Base-by-base conservation (phyloP, 2,888 invertebrate species). In the Protonemura montana region DNA sequence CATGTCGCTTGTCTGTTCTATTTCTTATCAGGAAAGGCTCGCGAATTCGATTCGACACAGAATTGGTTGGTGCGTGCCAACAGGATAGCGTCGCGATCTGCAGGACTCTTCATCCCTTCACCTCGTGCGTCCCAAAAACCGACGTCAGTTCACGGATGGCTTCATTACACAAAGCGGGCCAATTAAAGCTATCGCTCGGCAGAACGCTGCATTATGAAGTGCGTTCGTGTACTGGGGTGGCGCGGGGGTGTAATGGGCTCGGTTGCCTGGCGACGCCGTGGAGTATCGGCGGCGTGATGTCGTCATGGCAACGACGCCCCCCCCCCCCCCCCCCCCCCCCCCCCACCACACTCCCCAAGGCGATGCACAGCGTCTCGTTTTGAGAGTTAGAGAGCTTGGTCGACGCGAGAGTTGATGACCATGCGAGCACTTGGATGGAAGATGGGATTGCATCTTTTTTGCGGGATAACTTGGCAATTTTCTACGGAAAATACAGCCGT, bases 221-320 rank as follows among this genome's bases (percentile, higher is more conserved):
- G 59, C 13, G 59, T 59, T 59, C 59, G 3, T 21, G 21, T n/a
- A n/a, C 59, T 10, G 59, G 59, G 59, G 59, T 2, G 59, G 59
- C 59, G 59, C 59, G 16, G 59, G 59, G 59, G 59, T 35, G 35
- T 59, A 59, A 59, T 59, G 59, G 59, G 59, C n/a, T 59, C 59
- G 16, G 59, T 59, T 21, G 59, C 59, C 59, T 59, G 21, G 59
- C 59, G 59, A 59, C 59, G 59, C 59, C 59, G 35, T 7, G 59
- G 59, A 59, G 59, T 59, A 59, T 10, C 59, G 59, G 59, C 59
- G 59, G 59, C 59, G 59, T 59, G 59, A 59, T 59, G 59, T 59
- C 59, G 59, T 59, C 59, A 59, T 59, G 59, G 13, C 59, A 59
- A 59, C 59, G 59, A 21, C 16, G 6, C 59, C 13, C 13, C 59